These are phyloP conservation scores for Elegia similella DNA, from an alignment of 2,888 invertebrate genomes.

Conservation along the genomic window DNA sequence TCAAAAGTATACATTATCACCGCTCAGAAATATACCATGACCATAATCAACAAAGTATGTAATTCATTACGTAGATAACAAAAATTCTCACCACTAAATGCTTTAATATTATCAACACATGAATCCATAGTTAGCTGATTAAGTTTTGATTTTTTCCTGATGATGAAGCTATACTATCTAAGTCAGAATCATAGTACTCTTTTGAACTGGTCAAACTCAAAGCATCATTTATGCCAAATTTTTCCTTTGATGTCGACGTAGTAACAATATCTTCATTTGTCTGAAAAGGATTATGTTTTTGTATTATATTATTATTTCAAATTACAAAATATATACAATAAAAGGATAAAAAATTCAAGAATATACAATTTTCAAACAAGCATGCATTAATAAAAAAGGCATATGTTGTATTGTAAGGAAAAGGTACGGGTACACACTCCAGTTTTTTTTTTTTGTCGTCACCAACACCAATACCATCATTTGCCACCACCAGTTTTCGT, in stretches of 20 bases:
- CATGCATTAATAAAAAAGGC: no score
- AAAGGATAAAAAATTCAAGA: not conserved
- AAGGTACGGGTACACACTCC: not conserved
- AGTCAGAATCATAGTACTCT: slow-evolving; percentile 6
- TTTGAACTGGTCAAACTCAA: not conserved
- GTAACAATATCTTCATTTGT: slow-evolving; percentile 6
- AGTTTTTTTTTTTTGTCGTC: not conserved
- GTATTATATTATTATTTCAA: not conserved
- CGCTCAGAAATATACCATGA: no score
- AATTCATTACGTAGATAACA: no score
- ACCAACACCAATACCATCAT: not conserved
- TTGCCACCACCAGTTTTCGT: not conserved
- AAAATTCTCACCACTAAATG: slow-evolving; percentile 1
- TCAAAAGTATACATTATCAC: not conserved
- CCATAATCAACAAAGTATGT: no score
- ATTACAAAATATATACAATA: no score
- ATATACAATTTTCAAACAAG: no score
- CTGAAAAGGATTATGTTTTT: slow-evolving; percentile 1
- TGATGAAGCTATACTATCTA: slow-evolving; percentile 20
- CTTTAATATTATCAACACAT: slow-evolving; percentile 10
- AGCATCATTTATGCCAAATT: no score
- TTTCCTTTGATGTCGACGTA: slow-evolving; percentile 4
- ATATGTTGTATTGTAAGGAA: no score
- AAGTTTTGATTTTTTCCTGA: slow-evolving; percentile 20
- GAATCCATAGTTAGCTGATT: slow-evolving; percentile 19